Conservation (phyloP, 2,797 vertebrate species). For the Natrix natrix region DNA sequence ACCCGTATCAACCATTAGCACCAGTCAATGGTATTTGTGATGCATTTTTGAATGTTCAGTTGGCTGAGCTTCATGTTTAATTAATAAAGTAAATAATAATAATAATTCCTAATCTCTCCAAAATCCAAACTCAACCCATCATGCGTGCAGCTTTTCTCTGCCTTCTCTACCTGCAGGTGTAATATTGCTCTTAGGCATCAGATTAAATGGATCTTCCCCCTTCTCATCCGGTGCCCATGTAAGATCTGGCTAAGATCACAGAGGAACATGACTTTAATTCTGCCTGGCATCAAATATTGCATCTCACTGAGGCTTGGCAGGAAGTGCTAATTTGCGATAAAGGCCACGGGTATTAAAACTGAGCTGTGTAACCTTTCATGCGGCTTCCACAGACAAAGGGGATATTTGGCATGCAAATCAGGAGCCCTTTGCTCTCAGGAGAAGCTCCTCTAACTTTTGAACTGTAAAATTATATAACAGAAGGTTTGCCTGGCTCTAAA, state of each 20-base stretch:
- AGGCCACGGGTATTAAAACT: constrained; percentile 46
- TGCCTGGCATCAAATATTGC: constrained; percentile 42
- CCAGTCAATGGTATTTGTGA: no score
- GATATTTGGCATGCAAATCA: constrained; percentile 53
- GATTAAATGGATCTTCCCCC: constrained; percentile 43
- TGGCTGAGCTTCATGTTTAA: no score
- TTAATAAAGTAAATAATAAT: no score
- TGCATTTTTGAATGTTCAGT: no score
- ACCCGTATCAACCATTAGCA: no score
- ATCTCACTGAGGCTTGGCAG: constrained; percentile 50
- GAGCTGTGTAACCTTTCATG: constrained; percentile 37
- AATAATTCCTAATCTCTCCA: constrained; percentile 19
- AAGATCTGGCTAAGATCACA: constrained; percentile 50
- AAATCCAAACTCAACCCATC: constrained; percentile 14
- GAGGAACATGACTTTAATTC: constrained; percentile 44
- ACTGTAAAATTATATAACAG: constrained; percentile 44
- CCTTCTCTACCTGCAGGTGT: constrained; percentile 33
- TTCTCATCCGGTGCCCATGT: constrained; percentile 32
- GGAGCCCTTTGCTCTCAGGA: constrained; percentile 44
- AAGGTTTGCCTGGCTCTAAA: constrained; percentile 29
- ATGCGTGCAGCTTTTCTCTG: constrained; percentile 6
- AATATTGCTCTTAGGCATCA: constrained; percentile 44
- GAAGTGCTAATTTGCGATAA: constrained; percentile 52
- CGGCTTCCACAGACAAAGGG: constrained; percentile 18
- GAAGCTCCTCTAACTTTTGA: constrained; percentile 54